These are phyloP conservation scores for Drosophila auraria DNA, from an alignment of 1,140 invertebrate genomes.

Conservation along the genomic window DNA sequence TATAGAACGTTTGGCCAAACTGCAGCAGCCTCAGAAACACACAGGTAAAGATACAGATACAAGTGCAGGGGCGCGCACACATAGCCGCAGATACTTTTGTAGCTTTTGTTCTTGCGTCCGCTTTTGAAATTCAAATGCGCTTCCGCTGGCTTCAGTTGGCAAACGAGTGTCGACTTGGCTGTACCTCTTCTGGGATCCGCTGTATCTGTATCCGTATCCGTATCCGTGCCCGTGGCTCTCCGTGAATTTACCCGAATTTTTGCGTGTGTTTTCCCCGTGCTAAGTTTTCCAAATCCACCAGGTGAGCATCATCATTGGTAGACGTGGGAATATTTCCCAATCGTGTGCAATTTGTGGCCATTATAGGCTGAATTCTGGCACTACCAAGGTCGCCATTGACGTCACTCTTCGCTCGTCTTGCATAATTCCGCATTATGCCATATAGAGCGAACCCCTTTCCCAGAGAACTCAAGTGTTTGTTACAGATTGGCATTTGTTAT, in stretches of 20 bases:
- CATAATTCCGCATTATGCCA: conserved; percentile 59
- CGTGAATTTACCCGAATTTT: conserved; percentile 19
- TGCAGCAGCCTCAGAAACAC: conserved; percentile 34
- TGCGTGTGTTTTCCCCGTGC: conserved; percentile 18
- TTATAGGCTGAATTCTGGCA: conserved; percentile 24
- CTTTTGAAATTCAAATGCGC: conserved; percentile 82
- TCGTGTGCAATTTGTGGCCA: conserved; percentile 19
- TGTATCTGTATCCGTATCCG: conserved; percentile 29
- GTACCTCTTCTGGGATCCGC: conserved; percentile 58
- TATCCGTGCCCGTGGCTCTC: conserved; percentile 9
- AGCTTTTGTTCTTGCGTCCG: conserved; percentile 78
- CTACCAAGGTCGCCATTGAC: conserved; percentile 61
- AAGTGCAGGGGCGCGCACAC: conserved; percentile 3
- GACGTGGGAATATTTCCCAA: conserved; percentile 4
- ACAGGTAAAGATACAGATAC: conserved; percentile 40
- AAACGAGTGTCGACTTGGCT: conserved; percentile 82
- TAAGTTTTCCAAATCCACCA: conserved; percentile 17
- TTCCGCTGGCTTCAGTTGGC: conserved; percentile 81
- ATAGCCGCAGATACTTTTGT: conserved; percentile 32
- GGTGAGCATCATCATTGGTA: conserved; percentile 25
- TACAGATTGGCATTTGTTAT: conserved; percentile 24
- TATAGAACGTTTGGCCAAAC: conserved; percentile 45
- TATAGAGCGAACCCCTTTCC: conserved; percentile 19
- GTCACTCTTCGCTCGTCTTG: conserved; percentile 54
- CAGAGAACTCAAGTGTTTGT: conserved; percentile 28